Base-by-base conservation (phyloP, 1,140 invertebrate genomes). In the Eupristina koningsbergeri region DNA sequence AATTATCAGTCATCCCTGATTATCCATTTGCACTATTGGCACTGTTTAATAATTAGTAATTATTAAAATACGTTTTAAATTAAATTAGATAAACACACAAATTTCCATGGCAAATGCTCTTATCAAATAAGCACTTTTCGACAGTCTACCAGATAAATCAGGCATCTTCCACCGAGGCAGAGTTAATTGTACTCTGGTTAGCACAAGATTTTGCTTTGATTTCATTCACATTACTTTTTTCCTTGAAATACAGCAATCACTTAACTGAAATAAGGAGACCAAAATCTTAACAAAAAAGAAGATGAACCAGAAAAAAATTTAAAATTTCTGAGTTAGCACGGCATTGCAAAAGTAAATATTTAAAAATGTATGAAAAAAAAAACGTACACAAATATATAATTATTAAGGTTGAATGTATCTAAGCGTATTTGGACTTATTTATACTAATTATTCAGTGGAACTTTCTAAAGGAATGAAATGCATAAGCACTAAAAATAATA, bases 1-100 rank as follows among this genome's bases (percentile, higher is more conserved):
- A 92, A 92, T 94, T 94, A 92, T 94, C 93, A 93, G 93, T 93
- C 94, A 94, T 94, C 92, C 93, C 93, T 93, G 92, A 91, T 91
- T 91, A 91, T 92, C 91, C 92, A 93, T 93, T 89, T 90, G 91
- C 87, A 89, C 90, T 87, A 85, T 92, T 90, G 90, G 88, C 91
- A 91, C 91, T 91, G 87, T 88, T 67, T 50, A 76, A 76, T 82
- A 82, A 82, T 64, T 75, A 83, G 75, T 61, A 39, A 78, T 71
- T 80, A 67, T 34, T 53, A 7, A n/a, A 80, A 45, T 80, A 29
- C 63, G 26, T 84, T 74, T 15, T 75, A 74, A n/a, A 80, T 83
- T 84, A 84, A 80, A 84, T 69, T 53, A 84, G 69, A 84, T 78
- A 80, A 80, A 64, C 83, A 64, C 83, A 58, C 69, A 3, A 80